These are phyloP conservation scores for Periophthalmus magnuspinnatus DNA, from an alignment of 2,797 vertebrate species.

Conservation along the genomic window DNA sequence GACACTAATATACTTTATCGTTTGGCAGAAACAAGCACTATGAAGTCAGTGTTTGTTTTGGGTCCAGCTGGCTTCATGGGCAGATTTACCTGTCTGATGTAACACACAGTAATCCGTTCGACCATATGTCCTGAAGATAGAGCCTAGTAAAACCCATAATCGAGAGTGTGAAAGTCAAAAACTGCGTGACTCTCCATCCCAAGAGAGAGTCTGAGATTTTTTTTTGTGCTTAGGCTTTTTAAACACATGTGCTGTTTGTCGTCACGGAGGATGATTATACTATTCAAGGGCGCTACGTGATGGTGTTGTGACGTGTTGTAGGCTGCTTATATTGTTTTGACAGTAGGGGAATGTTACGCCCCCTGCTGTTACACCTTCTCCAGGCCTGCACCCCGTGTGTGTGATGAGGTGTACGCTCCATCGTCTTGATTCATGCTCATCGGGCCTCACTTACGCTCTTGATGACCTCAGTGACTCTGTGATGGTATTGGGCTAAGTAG, in stretches of 20 bases:
- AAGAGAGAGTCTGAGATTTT: background rate
- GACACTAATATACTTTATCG: slow-evolving; percentile 40
- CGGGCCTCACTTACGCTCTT: too few species aligned
- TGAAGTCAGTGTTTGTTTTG: slow-evolving; percentile 53
- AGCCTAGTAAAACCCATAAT: slow-evolving; percentile 22
- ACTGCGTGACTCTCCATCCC: background rate
- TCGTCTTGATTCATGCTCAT: too few species aligned
- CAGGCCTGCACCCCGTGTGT: too few species aligned
- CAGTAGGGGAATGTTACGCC: too few species aligned
- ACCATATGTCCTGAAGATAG: slow-evolving; percentile 44
- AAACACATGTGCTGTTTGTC: background rate
- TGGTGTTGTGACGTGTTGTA: too few species aligned
- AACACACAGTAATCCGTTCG: slow-evolving; percentile 47
- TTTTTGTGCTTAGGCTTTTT: background rate
- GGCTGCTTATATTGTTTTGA: too few species aligned
- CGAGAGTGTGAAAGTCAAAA: slow-evolving; percentile 24
- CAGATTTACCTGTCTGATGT: slow-evolving; percentile 51
- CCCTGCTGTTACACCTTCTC: too few species aligned
- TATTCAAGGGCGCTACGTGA: too few species aligned
- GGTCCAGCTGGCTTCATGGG: slow-evolving; percentile 52
- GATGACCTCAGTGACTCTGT: too few species aligned
- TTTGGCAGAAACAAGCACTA: slow-evolving; percentile 37
- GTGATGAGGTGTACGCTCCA: too few species aligned
- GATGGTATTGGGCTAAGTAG: too few species aligned
- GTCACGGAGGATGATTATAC: too few species aligned